These are phyloP conservation scores for Clusia tigrina DNA, from an alignment of 2,888 invertebrate genomes.

Conservation along the genomic window DNA sequence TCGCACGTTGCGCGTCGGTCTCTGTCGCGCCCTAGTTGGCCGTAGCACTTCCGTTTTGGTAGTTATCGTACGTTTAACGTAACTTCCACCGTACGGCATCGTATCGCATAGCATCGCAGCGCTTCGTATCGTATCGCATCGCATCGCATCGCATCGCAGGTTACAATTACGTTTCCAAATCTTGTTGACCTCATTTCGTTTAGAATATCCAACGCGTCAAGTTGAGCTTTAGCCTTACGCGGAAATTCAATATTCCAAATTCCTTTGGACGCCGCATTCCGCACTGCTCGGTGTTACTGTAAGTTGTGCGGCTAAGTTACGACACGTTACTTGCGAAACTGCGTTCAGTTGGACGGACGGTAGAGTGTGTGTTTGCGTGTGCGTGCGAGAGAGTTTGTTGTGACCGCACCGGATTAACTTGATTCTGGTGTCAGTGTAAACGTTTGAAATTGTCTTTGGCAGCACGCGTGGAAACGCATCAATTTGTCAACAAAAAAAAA, in stretches of 20 bases:
- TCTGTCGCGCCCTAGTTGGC: not conserved
- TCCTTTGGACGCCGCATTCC: slow-evolving; percentile 17
- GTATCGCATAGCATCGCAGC: not conserved
- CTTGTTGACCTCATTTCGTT: slow-evolving; percentile 61
- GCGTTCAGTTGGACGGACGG: not conserved
- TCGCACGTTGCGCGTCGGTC: too few species aligned
- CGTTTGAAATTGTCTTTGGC: not conserved
- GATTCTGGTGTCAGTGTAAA: not conserved
- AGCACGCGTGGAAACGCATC: not conserved
- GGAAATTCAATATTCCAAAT: too few species aligned
- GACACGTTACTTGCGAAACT: not conserved
- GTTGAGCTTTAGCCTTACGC: slow-evolving; percentile 37
- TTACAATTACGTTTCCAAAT: slow-evolving; percentile 37
- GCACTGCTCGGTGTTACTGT: not conserved
- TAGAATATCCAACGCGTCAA: slow-evolving; percentile 58
- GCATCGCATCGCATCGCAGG: slow-evolving; percentile 1
- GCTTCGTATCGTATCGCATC: not conserved
- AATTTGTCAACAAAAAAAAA: not conserved
- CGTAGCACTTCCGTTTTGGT: slow-evolving; percentile 30
- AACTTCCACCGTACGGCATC: not conserved
- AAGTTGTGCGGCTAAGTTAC: not conserved
- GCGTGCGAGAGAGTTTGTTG: not conserved
- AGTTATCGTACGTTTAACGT: slow-evolving; percentile 27
- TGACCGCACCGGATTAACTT: not conserved
- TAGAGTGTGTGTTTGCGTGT: not conserved